phyloP scores from a whole-genome alignment of 2,797 vertebrate genomes.

The Sebastes iracundus region DNA sequence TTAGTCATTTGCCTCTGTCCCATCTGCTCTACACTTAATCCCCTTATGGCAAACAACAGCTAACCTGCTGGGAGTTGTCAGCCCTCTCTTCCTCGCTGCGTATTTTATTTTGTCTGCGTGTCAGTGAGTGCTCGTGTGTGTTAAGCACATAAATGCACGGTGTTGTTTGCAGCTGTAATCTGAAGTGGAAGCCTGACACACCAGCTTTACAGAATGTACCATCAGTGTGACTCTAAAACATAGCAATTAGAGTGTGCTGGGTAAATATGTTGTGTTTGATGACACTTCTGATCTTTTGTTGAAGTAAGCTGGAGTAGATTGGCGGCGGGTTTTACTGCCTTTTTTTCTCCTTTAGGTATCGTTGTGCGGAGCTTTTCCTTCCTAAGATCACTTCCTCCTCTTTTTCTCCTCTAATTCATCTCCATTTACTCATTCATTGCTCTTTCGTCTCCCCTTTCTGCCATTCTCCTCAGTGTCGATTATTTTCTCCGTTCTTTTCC shows the following conservation, averaged over 20 bases:
- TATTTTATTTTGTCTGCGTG: neutral
- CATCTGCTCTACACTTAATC: slow-evolving; percentile 29
- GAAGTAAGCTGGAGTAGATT: neutral
- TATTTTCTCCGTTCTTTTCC: neutral
- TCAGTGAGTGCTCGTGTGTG: neutral
- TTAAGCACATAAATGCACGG: neutral
- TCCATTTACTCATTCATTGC: neutral
- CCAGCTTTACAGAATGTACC: neutral
- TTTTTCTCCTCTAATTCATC: neutral
- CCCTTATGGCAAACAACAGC: slow-evolving; percentile 14
- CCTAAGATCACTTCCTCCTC: neutral
- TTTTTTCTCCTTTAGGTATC: neutral
- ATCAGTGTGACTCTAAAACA: neutral
- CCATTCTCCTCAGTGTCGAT: neutral
- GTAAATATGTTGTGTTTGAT: slow-evolving; percentile 2
- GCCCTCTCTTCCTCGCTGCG: neutral
- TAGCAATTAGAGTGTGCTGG: neutral
- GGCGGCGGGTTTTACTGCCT: neutral
- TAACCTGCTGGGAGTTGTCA: slow-evolving; percentile 23
- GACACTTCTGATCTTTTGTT: neutral
- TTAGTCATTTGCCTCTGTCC: slow-evolving; percentile 6
- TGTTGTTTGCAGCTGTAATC: slow-evolving; percentile 7
- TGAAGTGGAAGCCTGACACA: slow-evolving; percentile 7
- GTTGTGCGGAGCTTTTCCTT: neutral
- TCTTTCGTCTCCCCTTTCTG: neutral